Base-by-base conservation (phyloP, 2,797 vertebrate genomes). In the Gallinago stenura region DNA sequence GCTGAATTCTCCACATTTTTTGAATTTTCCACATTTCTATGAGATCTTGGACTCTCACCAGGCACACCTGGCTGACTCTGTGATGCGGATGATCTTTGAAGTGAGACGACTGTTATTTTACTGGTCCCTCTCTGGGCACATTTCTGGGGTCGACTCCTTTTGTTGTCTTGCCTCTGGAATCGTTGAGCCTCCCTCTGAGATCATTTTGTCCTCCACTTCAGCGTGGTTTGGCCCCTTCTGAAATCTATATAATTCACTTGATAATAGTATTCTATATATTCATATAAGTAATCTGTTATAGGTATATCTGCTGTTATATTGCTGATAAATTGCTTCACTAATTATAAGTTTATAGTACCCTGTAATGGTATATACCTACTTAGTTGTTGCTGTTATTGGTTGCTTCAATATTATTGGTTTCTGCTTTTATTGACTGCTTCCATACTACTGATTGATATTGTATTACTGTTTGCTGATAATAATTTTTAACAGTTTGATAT, bases 111-210 rank as follows among this genome's bases (percentile, higher is more conserved):
- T 50, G 19, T 6, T 69, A 9, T 43, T 78, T 84, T 70, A 73
- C 10, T 53, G 26, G 5, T 30, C 9, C 10, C 9, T 5, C 18
- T 64, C 33, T 71, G 51, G 30, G 7, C 17, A 21, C 4, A 30
- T 30, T 66, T 33, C 53, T 43, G 21, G 20, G 21, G 4, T 71
- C 0, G 1, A 14, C 51, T 58, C 26, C 24, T n/a, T 57, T 57
- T 43, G 10, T 51, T 60, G 18, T 28, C 12, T 28, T 19, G 13
- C 15, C 15, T 66, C 28, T 45, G 53, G 26, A 45, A 80, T 37
- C 8, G 28, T 12, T 66, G n/a, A 51, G 13, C 60, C 7, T 6
- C 3, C 0, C 1, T 54, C 31, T 72, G 35, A 3, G 4, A 57
- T 10, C 1, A 3, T 9, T 50, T 72, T 65, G 12, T 43, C 18